Evolutionary conservation across 1,140 invertebrate genomes (phyloP).

Genomic region (Tetragonula clypearis): DNA sequence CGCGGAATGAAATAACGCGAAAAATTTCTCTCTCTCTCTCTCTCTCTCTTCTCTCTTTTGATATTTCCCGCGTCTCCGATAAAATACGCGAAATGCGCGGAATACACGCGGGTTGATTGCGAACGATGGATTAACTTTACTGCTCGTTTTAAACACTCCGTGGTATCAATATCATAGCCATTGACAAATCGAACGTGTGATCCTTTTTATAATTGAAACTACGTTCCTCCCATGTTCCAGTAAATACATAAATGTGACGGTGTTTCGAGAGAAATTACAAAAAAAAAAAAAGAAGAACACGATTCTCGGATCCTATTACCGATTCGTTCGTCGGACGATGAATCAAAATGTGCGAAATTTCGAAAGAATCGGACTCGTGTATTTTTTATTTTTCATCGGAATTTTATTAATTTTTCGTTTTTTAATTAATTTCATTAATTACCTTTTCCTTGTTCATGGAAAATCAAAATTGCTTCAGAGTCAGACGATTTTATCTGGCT

Average conservation of each 20-base stretch:
- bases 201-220: neutral
- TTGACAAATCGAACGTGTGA: slow-evolving; percentile 8
- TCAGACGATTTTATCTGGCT: too few relatives aligned
- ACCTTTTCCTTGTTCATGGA: too few relatives aligned
- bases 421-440: too few relatives aligned
- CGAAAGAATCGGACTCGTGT: neutral
- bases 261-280: neutral
- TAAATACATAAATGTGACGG: neutral
- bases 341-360: neutral
- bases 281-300: neutral
- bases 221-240: neutral
- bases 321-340: neutral
- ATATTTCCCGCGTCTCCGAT: neutral
- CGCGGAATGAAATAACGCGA: slow-evolving; percentile 1
- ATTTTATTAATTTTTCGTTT: neutral
- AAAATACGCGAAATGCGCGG: slow-evolving; percentile 14
- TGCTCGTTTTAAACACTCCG: neutral
- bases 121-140: slow-evolving; percentile 21
- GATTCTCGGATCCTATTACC: neutral
- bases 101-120: slow-evolving; percentile 8
- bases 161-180: slow-evolving; percentile 4
- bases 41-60: neutral
- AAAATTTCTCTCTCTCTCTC: neutral
- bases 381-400: neutral
- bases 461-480: too few relatives aligned